Evolutionary conservation across 2,888 invertebrate genomes (phyloP).

Genomic region (Drosophila merina): DNA sequence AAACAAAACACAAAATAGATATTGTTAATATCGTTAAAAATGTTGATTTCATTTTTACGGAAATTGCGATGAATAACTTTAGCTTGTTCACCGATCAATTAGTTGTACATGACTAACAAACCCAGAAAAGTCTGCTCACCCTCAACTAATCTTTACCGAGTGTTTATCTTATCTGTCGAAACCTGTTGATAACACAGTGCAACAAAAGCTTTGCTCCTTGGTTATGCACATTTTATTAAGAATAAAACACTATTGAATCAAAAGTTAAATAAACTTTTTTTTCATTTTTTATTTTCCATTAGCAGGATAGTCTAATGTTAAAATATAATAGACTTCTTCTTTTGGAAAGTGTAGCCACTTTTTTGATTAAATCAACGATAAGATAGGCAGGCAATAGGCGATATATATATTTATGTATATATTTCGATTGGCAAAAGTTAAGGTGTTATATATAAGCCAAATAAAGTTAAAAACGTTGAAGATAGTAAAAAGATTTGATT

Average conservation of each 20-base stretch:
- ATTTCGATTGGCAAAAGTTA: conserved; percentile 7
- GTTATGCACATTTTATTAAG: too few relatives aligned
- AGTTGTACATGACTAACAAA: conserved; percentile 28
- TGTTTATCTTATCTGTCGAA: conserved; percentile 25
- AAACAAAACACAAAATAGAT: conserved; percentile 2
- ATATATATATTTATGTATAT: background rate
- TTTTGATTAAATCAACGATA: conserved; percentile 18
- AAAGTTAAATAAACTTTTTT: too few relatives aligned
- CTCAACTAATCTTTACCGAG: conserved; percentile 23
- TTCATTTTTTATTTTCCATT: too few relatives aligned
- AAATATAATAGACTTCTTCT: background rate
- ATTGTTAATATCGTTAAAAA: conserved; percentile 6
- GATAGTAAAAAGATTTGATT: conserved; percentile 5
- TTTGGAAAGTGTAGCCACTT: conserved; percentile 10
- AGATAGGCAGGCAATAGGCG: conserved; percentile 15
- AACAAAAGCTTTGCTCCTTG: background rate
- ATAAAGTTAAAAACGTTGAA: background rate
- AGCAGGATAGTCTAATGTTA: background rate
- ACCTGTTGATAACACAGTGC: conserved; percentile 17
- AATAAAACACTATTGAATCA: too few relatives aligned
- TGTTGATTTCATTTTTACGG: conserved; percentile 5
- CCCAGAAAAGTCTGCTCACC: conserved; percentile 1
- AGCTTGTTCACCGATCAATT: conserved; percentile 28
- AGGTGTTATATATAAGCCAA: background rate
- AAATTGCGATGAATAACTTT: background rate